These are phyloP conservation scores for Notolabrus celidotus DNA, from an alignment of 2,797 vertebrate genomes.

Conservation along the genomic window DNA sequence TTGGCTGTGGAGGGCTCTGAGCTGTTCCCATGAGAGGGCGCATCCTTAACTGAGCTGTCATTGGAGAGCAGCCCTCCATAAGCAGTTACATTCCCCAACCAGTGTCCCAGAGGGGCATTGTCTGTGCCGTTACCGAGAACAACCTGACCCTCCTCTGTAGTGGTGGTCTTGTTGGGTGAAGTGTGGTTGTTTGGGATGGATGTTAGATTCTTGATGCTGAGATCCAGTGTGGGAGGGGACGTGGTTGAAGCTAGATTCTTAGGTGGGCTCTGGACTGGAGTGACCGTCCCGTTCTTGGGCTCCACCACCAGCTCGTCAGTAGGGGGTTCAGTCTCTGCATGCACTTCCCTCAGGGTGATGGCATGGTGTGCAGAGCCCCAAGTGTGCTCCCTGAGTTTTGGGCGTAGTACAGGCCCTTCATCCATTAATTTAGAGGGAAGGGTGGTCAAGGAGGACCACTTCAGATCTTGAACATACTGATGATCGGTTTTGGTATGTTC, in stretches of 20 bases:
- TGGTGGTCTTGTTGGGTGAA: conserved; percentile 12
- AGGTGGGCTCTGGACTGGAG: conserved; percentile 48
- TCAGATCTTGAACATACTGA: conserved; percentile 66
- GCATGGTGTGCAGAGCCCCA: conserved; percentile 59
- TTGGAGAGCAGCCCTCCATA: conserved; percentile 62
- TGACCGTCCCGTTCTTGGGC: not conserved
- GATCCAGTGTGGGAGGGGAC: conserved; percentile 58
- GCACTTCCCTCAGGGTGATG: conserved; percentile 83
- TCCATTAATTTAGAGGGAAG: conserved; percentile 32
- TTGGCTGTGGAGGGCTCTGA: conserved; percentile 87
- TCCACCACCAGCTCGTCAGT: conserved; percentile 68
- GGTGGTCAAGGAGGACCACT: conserved; percentile 57
- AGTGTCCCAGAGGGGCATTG: not conserved
- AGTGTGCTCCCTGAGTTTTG: conserved; percentile 63
- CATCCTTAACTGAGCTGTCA: conserved; percentile 51
- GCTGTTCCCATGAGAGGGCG: conserved; percentile 59
- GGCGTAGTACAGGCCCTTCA: conserved; percentile 31
- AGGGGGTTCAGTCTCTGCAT: conserved; percentile 43
- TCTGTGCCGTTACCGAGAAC: conserved; percentile 57
- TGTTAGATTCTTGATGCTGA: conserved; percentile 32
- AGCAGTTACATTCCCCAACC: conserved; percentile 45
- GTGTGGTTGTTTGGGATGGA: conserved; percentile 23
- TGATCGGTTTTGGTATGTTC: conserved; percentile 77
- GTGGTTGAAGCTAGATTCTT: conserved; percentile 58
- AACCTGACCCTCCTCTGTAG: conserved; percentile 9